Conservation (phyloP, 2,113 vertebrate genomes). For the Melanostigma gelatinosum region DNA sequence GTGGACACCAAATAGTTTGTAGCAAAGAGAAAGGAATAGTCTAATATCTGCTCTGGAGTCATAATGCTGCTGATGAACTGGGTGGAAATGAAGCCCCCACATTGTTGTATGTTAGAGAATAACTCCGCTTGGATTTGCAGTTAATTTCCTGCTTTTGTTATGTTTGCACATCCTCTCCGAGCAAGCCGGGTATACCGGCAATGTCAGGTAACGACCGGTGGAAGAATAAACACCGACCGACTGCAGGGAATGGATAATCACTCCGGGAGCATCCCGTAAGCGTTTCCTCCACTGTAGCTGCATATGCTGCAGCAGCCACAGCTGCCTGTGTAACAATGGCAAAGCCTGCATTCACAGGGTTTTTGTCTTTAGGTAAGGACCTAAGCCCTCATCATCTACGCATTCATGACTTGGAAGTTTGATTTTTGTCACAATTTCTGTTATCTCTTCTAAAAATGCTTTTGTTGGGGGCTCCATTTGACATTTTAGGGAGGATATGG, state of each 20-base stretch:
- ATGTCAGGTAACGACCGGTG: constrained; percentile 60
- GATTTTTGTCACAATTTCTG: constrained; percentile 13
- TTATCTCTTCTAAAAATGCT: constrained; percentile 26
- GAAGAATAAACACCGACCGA: constrained; percentile 68
- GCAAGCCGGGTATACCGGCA: constrained; percentile 32
- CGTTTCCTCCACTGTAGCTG: constrained; percentile 25
- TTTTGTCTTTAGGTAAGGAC: neutral
- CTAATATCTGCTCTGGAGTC: constrained; percentile 29
- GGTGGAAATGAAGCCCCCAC: constrained; percentile 46
- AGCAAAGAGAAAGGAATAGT: neutral
- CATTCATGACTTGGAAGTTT: constrained; percentile 25
- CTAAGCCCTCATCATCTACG: constrained; percentile 9
- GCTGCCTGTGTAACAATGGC: constrained; percentile 39
- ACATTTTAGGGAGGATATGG: constrained; percentile 55
- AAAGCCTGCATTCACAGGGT: constrained; percentile 24
- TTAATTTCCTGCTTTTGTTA: constrained; percentile 64
- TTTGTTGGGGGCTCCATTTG: constrained; percentile 49
- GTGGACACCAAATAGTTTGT: neutral
- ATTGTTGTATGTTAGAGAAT: constrained; percentile 24
- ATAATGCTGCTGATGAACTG: constrained; percentile 27
- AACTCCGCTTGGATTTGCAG: constrained; percentile 33
- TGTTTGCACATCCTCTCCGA: constrained; percentile 57
- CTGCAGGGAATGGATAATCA: constrained; percentile 64
- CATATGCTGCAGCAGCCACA: constrained; percentile 43
- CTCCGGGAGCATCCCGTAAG: constrained; percentile 46